Percentiles rank a stretch among this genome's conserved stretches.
These are phyloP conservation scores for Ypsolopha scabrella DNA, from an alignment of 2,888 invertebrate genomes.

Conservation along the genomic window DNA sequence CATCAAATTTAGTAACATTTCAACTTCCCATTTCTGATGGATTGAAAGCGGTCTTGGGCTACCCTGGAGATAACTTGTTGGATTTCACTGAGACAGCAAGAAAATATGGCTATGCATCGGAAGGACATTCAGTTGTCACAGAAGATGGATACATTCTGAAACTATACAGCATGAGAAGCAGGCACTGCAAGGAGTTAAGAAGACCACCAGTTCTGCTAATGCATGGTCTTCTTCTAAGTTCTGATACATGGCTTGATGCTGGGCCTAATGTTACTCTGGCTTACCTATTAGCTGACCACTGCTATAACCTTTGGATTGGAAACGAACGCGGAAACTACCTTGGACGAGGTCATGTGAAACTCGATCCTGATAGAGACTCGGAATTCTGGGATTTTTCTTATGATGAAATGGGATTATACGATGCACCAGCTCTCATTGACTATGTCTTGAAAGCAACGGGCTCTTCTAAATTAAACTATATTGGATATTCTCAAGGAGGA, in stretches of 20 bases:
- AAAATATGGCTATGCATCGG: not conserved
- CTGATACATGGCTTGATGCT: not conserved
- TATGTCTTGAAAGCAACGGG: not conserved
- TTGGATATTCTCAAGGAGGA: not conserved
- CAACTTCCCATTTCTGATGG: no score
- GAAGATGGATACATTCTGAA: constrained; percentile 1
- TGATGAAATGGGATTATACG: not conserved
- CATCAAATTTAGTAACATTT: no score
- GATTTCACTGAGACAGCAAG: not conserved
- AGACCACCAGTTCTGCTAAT: not conserved
- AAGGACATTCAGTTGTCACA: not conserved
- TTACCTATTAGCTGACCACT: not conserved
- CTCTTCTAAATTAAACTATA: not conserved
- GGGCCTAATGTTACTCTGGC: not conserved
- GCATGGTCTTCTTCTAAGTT: not conserved
- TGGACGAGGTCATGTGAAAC: not conserved
- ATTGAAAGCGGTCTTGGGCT: not conserved
- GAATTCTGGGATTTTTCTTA: not conserved
- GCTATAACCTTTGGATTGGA: not conserved
- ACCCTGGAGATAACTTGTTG: not conserved
- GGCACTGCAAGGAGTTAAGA: not conserved
- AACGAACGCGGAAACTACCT: not conserved
- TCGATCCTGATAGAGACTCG: not conserved
- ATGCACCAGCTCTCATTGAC: not conserved
- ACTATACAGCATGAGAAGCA: not conserved